Evolutionary conservation across 2,888 invertebrate species (phyloP).

Genomic region (Teleogryllus oceanicus): DNA sequence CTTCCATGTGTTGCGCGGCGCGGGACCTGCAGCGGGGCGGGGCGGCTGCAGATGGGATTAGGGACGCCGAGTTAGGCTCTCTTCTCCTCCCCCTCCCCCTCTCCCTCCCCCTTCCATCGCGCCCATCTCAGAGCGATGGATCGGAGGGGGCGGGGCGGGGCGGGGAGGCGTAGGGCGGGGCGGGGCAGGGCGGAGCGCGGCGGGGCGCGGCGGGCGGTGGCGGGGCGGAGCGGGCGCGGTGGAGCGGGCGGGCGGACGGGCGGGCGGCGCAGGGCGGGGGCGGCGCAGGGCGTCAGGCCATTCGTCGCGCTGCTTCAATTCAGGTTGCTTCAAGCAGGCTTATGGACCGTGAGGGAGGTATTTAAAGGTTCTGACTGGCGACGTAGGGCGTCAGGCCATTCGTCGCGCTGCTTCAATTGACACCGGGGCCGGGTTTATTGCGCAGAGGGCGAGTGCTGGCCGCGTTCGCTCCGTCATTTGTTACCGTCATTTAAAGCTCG

Average conservation of each 20-base stretch:
- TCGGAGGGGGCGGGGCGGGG: not conserved
- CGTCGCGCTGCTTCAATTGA: not conserved
- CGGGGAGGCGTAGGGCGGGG: not conserved
- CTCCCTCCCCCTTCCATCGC: not conserved
- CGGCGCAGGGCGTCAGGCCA: too few species aligned
- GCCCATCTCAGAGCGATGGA: not conserved
- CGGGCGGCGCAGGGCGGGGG: too few species aligned
- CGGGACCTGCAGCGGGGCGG: too few species aligned
- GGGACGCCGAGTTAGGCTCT: not conserved
- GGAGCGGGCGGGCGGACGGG: too few species aligned
- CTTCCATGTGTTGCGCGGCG: constrained; percentile 30
- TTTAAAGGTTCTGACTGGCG: constrained; percentile 1
- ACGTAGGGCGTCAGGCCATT: not conserved
- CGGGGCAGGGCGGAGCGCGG: too few species aligned
- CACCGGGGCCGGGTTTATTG: not conserved
- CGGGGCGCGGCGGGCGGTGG: too few species aligned
- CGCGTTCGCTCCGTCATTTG: not conserved
- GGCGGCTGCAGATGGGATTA: not conserved
- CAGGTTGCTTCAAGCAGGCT: not conserved
- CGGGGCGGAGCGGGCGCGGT: too few species aligned
- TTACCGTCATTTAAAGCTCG: not conserved
- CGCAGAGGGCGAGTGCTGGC: not conserved
- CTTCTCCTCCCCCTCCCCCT: not conserved
- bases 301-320: too few species aligned
- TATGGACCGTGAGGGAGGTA: constrained; percentile 18